Conservation (phyloP, 2,888 invertebrate species). For the Norana najaformis region DNA sequence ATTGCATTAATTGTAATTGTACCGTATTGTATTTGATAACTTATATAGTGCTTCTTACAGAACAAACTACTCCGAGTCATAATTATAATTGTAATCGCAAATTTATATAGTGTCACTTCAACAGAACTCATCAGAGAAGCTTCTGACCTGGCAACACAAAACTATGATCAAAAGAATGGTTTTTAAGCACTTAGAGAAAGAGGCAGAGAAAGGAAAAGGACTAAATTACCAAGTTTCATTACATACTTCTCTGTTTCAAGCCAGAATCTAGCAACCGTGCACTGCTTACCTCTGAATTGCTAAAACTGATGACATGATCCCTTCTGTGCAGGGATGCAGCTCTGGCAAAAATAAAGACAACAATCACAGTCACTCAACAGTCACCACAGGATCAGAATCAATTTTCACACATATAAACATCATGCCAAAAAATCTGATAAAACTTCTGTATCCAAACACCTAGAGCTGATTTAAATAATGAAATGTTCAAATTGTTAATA, state of each 20-base stretch:
- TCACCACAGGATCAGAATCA: not conserved
- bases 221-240: too few species aligned
- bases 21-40: too few species aligned
- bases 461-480: not conserved
- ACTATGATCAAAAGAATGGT: too few species aligned
- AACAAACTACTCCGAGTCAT: too few species aligned
- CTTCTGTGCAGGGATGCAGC: constrained; percentile 25
- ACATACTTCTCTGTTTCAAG: not conserved
- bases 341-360: constrained; percentile 26
- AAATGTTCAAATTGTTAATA: not conserved
- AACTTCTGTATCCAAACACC: not conserved
- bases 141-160: too few species aligned
- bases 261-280: not conserved
- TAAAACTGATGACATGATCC: constrained; percentile 6
- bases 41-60: too few species aligned
- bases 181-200: too few species aligned
- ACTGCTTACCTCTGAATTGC: constrained; percentile 28
- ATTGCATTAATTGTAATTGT: too few species aligned
- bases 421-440: not conserved
- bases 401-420: not conserved
- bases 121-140: too few species aligned
- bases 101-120: too few species aligned
- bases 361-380: not conserved
- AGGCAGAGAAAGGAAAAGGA: too few species aligned
- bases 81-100: too few species aligned